Evolutionary conservation across 1,140 invertebrate species (phyloP).

Genomic region (Drosophila truncata): DNA sequence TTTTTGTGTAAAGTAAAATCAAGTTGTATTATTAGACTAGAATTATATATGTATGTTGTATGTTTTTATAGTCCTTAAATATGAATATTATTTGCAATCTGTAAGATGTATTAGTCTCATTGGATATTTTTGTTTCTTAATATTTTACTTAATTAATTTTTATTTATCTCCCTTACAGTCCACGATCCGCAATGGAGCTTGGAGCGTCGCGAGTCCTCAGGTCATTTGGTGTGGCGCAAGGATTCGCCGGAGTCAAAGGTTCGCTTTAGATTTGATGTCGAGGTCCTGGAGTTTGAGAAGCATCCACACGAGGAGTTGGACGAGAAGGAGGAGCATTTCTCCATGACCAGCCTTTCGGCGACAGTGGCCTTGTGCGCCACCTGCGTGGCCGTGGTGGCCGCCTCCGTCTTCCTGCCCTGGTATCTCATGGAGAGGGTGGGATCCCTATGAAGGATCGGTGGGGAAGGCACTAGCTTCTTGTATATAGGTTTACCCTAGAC

Average conservation of each 20-base stretch:
- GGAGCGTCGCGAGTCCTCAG: constrained; percentile 85
- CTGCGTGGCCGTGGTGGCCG: constrained; percentile 85
- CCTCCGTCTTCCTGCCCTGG: constrained; percentile 86
- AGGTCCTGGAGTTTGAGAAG: constrained; percentile 86
- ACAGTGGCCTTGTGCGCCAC: constrained; percentile 82
- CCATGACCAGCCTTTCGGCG: constrained; percentile 66
- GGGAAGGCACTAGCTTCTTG: constrained; percentile 12
- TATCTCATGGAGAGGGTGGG: constrained; percentile 85
- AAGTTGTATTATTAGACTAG: neutral
- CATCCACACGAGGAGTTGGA: constrained; percentile 80
- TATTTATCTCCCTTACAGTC: constrained; percentile 38
- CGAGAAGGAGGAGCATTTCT: constrained; percentile 64
- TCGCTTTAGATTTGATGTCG: constrained; percentile 86
- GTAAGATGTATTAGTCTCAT: too few relatives aligned
- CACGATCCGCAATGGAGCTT: constrained; percentile 86
- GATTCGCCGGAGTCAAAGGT: constrained; percentile 86
- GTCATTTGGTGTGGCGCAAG: constrained; percentile 86
- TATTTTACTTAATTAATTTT: neutral
- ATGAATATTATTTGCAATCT: too few relatives aligned
- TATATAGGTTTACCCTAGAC: constrained; percentile 47
- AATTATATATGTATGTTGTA: too few relatives aligned
- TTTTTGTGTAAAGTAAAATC: constrained; percentile 8
- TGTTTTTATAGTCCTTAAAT: neutral
- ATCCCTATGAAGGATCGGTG: constrained; percentile 38
- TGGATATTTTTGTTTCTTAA: too few relatives aligned